Base-by-base conservation (phyloP, 2,113 vertebrate genomes). In the Otus sunia region DNA sequence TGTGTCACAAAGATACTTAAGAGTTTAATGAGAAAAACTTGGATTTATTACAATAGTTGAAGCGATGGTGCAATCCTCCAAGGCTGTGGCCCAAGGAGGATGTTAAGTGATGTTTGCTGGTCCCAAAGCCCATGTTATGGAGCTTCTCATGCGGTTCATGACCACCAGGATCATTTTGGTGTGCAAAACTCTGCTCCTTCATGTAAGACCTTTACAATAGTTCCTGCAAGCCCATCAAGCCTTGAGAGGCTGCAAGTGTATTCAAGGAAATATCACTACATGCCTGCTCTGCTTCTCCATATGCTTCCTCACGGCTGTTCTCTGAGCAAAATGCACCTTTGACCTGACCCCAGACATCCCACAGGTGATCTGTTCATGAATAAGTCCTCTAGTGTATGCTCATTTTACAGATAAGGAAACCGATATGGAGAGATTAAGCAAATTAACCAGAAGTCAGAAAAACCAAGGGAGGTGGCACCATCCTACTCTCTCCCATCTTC, bases 381-480 rank as follows among this genome's bases (percentile, higher is more conserved):
- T 30, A 49, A 21, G 23, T 52, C 63, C 72, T 43, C 11, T 47
- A 22, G 10, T 9, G 11, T 16, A 13, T 67, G 72, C 79, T 73
- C 47, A 20, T 84, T 94, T 91, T 92, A 50, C 27, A 68, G 49
- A n/a, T 15, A 18, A 75, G 23, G 29, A 47, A 72, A n/a, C 5
- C 23, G 72, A 27, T 30, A 36, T 0, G 4, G n/a, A 36, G 45
- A 49, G 23, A 52, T 30, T 2, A n/a, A 59, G 34, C 0, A 0
- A 92, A 69, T 66, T 21, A 43, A 41, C 17, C 22, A 32, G 39
- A 73, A 82, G 36, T 76, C 15, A 10, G 58, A 37, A 72, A 75
- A 83, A 19, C 1, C 41, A 52, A 27, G 29, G 47, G 22, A 47
- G 52, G 41, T 71, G 23, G 21, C 30, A 60, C 11, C 3, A 0